These are phyloP conservation scores for Sminthurides aquaticus DNA, from an alignment of 2,888 invertebrate genomes.

Conservation along the genomic window DNA sequence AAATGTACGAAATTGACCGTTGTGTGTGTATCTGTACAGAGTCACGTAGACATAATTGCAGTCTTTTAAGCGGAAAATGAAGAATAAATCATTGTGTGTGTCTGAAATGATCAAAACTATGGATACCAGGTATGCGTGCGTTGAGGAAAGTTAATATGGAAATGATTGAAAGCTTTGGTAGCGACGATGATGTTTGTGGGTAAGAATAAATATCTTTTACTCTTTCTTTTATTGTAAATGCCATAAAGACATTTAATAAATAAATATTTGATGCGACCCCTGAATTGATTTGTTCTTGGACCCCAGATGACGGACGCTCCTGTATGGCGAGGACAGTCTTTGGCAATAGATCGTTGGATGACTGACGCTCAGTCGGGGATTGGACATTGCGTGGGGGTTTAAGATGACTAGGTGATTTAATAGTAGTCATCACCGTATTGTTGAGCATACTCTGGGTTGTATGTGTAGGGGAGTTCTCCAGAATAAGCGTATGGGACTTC, in stretches of 20 bases:
- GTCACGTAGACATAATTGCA: no score
- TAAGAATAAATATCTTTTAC: not conserved
- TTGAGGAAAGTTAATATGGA: not conserved
- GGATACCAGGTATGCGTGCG: no score
- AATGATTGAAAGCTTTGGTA: not conserved
- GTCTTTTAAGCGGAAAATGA: no score
- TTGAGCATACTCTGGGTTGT: constrained; percentile 12
- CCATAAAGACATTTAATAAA: not conserved
- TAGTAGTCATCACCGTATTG: constrained; percentile 18
- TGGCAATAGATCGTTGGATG: not conserved
- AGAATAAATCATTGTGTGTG: no score
- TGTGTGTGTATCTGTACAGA: no score
- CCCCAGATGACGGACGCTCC: not conserved
- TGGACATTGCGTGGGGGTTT: constrained; percentile 2
- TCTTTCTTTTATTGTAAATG: not conserved
- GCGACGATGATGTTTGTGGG: not conserved
- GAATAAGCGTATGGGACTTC: constrained; percentile 9
- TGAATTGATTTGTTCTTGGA: not conserved
- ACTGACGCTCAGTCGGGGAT: constrained; percentile 6
- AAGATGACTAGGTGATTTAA: constrained; percentile 8
- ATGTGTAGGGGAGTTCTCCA: constrained; percentile 14
- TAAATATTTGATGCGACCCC: not conserved
- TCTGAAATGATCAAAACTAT: no score
- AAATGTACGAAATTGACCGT: no score
- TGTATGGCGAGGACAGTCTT: not conserved